These are phyloP conservation scores for Apogon talboti DNA, from an alignment of 2,797 vertebrate genomes.

Conservation along the genomic window DNA sequence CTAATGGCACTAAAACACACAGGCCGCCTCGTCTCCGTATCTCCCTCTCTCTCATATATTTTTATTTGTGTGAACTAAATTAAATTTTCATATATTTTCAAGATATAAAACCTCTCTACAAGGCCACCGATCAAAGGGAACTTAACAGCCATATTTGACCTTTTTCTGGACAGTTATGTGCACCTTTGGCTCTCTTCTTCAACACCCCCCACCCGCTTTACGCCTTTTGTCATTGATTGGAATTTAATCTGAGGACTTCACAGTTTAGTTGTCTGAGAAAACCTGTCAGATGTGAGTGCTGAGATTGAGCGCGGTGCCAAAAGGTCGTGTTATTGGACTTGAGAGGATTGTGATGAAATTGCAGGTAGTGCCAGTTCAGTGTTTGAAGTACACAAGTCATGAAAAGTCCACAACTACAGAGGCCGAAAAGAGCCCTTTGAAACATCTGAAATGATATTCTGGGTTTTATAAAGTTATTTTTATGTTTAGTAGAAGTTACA, in stretches of 20 bases:
- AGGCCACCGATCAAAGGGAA: slow-evolving; percentile 15
- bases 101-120: slow-evolving; percentile 21
- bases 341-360: slow-evolving; percentile 66
- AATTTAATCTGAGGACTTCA: slow-evolving; percentile 63
- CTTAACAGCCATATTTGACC: slow-evolving; percentile 29
- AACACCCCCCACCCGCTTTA: slow-evolving; percentile 19
- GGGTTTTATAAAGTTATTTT: slow-evolving; percentile 34
- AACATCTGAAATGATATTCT: slow-evolving; percentile 35
- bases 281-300: slow-evolving; percentile 44
- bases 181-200: slow-evolving; percentile 1
- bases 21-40: slow-evolving; percentile 21
- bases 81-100: slow-evolving; percentile 41
- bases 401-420: slow-evolving; percentile 6
- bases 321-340: slow-evolving; percentile 60
- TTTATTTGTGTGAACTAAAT: slow-evolving; percentile 42
- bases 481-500: slow-evolving; percentile 35
- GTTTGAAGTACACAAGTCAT: slow-evolving; percentile 38
- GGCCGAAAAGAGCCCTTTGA: neutral
- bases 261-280: slow-evolving; percentile 53
- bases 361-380: slow-evolving; percentile 43
- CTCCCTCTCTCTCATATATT: slow-evolving; percentile 15
- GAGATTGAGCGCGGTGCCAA: slow-evolving; percentile 43
- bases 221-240: slow-evolving; percentile 57
- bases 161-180: slow-evolving; percentile 23
- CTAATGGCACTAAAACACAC: slow-evolving; percentile 70